Percentiles rank a stretch among this genome's conserved stretches.
phyloP scores from a whole-genome alignment of 1,140 invertebrate genomes.

The Paralvinella palmiformis region DNA sequence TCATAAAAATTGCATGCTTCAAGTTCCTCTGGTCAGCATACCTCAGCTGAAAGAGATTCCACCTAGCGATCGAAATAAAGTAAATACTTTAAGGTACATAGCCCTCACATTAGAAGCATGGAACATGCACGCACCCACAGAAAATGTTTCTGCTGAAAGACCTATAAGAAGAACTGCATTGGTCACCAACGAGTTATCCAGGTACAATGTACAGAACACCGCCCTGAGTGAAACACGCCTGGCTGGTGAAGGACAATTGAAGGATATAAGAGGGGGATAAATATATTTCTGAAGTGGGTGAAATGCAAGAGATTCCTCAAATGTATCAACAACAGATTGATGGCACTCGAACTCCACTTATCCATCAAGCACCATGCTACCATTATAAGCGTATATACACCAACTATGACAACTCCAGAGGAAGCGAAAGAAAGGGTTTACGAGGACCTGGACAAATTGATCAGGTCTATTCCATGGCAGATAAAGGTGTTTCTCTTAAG shows the following conservation, averaged over 20 bases:
- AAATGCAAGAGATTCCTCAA: constrained; percentile 2
- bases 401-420: constrained; percentile 10
- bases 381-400: constrained; percentile 13
- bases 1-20: constrained; percentile 3
- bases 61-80: background rate
- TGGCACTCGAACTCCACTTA: constrained; percentile 14
- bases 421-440: constrained; percentile 15
- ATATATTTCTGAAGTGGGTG: constrained; percentile 20
- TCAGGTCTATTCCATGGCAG: constrained; percentile 4
- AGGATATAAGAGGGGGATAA: constrained; percentile 3
- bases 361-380: background rate
- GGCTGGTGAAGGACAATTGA: constrained; percentile 10
- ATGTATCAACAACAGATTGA: constrained; percentile 11
- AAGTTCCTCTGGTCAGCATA: background rate
- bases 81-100: background rate
- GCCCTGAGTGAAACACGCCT: constrained; percentile 15
- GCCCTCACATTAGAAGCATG: constrained; percentile 4
- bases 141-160: constrained; percentile 11
- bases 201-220: constrained; percentile 17
- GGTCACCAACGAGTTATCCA: constrained; percentile 11
- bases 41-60: background rate
- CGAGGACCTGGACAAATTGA: background rate
- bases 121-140: constrained; percentile 10
- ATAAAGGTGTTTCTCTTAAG: background rate
- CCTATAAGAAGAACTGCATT: constrained; percentile 17